phyloP scores from a whole-genome alignment of 2,888 invertebrate species.

The Xanthia togata region DNA sequence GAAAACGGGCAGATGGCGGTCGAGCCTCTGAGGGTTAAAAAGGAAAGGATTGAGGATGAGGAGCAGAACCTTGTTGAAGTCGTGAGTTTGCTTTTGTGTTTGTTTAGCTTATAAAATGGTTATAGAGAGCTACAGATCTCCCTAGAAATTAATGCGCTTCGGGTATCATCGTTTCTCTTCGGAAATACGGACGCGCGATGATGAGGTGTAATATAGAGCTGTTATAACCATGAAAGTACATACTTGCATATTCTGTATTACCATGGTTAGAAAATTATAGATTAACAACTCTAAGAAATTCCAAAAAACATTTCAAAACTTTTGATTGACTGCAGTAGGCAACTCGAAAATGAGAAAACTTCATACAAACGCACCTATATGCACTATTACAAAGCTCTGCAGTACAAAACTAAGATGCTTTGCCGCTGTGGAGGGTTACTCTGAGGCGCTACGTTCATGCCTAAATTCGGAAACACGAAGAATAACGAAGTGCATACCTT shows the following conservation, averaged over 20 bases:
- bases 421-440: too few relatives aligned
- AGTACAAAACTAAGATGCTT: not conserved
- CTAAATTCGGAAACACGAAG: not conserved
- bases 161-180: not conserved
- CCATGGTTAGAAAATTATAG: not conserved
- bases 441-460: not conserved
- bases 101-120: constrained; percentile 37
- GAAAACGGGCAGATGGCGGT: constrained; percentile 97
- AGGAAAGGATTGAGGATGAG: constrained; percentile 85
- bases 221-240: not conserved
- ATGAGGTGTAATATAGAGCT: not conserved
- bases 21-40: constrained; percentile 95
- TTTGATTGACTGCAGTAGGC: not conserved
- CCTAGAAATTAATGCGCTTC: not conserved
- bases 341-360: not conserved
- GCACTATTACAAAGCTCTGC: not conserved
- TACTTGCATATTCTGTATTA: not conserved
- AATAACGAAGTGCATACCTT: not conserved
- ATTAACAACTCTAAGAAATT: not conserved
- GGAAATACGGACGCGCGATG: not conserved
- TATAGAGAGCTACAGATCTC: not conserved
- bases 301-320: not conserved
- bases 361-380: not conserved
- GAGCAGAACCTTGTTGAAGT: constrained; percentile 74
- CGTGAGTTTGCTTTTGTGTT: constrained; percentile 77